A percentile compares a stretch with the other conserved stretches of the same genome.
phyloP scores from a whole-genome alignment of 2,113 vertebrate species.

The Takifugu bimaculatus region DNA sequence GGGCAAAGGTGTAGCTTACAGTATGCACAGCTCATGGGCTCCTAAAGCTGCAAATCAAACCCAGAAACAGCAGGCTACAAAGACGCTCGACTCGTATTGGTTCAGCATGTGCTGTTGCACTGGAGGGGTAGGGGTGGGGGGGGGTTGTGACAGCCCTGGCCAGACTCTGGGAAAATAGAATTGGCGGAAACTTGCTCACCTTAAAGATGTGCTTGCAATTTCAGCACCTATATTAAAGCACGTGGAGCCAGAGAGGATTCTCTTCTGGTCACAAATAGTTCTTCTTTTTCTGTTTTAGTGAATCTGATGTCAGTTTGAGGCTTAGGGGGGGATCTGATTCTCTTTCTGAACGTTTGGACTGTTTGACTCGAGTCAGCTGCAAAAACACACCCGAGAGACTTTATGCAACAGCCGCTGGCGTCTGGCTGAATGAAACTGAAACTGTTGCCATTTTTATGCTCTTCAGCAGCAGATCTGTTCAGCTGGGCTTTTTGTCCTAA shows the following conservation, averaged over 20 bases:
- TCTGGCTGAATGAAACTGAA: constrained; percentile 6
- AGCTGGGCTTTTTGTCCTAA: not conserved
- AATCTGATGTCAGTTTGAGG: constrained; percentile 10
- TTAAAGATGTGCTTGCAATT: not conserved
- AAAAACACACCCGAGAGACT: constrained; percentile 57
- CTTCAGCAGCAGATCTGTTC: not conserved
- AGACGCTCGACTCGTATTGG: constrained; percentile 9
- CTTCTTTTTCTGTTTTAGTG: too few species aligned
- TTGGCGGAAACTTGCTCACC: not conserved
- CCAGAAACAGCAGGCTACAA: constrained; percentile 12
- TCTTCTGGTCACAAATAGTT: too few species aligned
- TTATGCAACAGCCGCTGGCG: constrained; percentile 15
- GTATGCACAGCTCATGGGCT: constrained; percentile 25
- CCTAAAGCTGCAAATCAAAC: constrained; percentile 33
- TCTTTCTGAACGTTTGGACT: constrained; percentile 27
- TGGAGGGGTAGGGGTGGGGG: too few species aligned
- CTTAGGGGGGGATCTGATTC: constrained; percentile 3
- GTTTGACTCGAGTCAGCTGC: constrained; percentile 57
- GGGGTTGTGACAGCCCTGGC: not conserved
- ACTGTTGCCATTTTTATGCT: constrained; percentile 3
- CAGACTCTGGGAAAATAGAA: not conserved
- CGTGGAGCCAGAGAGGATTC: too few species aligned
- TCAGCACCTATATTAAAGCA: too few species aligned
- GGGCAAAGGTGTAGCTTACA: constrained; percentile 42
- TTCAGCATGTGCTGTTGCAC: constrained; percentile 14